Base-by-base conservation (phyloP, 2,113 vertebrate species). In the Balaeniceps rex region DNA sequence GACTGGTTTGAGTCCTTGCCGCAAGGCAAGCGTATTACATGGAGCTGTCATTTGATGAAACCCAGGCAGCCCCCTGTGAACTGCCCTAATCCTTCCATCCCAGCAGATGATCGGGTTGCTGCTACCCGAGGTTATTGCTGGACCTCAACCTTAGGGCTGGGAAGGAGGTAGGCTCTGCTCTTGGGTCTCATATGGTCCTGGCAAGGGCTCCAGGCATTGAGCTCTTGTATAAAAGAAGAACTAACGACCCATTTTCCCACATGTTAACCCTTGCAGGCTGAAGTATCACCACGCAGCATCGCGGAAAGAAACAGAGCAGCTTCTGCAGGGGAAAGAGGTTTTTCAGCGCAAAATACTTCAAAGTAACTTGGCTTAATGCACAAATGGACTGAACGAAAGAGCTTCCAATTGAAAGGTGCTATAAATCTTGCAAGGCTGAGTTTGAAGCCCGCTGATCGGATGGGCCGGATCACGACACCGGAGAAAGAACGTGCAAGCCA, bases 381-480 rank as follows among this genome's bases (percentile, higher is more conserved):
- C 34, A 82, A 76, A 72, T 0, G 5, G 26, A 69, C 49, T 21
- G 58, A 76, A 38, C 1, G 7, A 83, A 83, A 79, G 36, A 74
- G 46, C 38, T 94, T 49, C 84, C 76, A 66, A 36, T 1, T 11
- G 78, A 83, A 79, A 88, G 55, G 60, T 2, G 17, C 42, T 44
- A 66, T 29, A 77, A 88, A 91, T 86, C 76, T 89, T 2, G 0
- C 75, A 38, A 38, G 46, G 51, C 34, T 83, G 82, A 47, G 40
- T 82, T 38, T 80, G 79, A 87, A 95, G 93, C 47, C 70, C 44
- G 82, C 47, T 74, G 90, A 93, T 90, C 12, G 4, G 84, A 87
- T 0, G 4, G 84, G 58, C 55, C 3, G 12, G 94, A 95, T 90
- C 89, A 80, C 3, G 13, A 42, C 0, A 6, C 66, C 0, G 6